Conservation (phyloP, 1,140 invertebrate genomes). For the Pantala flavescens region DNA sequence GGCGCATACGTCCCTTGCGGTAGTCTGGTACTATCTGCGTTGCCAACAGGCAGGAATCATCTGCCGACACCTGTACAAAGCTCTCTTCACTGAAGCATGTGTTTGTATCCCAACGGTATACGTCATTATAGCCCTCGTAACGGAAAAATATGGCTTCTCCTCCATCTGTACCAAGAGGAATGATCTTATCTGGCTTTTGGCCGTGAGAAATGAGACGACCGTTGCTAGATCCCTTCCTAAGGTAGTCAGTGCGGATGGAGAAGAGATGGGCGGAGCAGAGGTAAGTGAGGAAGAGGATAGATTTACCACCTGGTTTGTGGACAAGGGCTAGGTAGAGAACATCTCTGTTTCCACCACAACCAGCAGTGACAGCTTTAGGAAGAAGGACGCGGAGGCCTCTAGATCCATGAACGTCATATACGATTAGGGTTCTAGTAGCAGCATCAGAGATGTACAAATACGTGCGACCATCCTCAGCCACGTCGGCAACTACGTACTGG, state of each 20-base stretch:
- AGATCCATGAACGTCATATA: constrained; percentile 46
- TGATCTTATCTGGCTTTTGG: constrained; percentile 41
- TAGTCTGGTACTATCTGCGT: constrained; percentile 47
- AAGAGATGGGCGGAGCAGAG: constrained; percentile 43
- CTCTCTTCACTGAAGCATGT: constrained; percentile 42
- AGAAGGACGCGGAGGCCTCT: constrained; percentile 44
- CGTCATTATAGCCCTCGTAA: constrained; percentile 42
- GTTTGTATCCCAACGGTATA: constrained; percentile 50
- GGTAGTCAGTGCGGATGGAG: constrained; percentile 41
- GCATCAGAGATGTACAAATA: constrained; percentile 53
- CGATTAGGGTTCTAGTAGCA: constrained; percentile 46
- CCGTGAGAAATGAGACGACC: constrained; percentile 44
- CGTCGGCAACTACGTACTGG: constrained; percentile 52
- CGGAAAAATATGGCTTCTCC: constrained; percentile 45
- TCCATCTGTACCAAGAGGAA: constrained; percentile 48
- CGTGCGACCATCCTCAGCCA: constrained; percentile 31
- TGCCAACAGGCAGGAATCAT: constrained; percentile 45
- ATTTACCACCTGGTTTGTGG: constrained; percentile 36
- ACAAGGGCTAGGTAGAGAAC: constrained; percentile 47
- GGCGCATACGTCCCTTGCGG: constrained; percentile 44
- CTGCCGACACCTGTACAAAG: constrained; percentile 44
- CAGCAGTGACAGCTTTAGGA: constrained; percentile 37
- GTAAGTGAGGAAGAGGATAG: constrained; percentile 48
- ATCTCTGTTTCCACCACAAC: constrained; percentile 33
- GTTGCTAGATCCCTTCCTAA: constrained; percentile 38